Evolutionary conservation across 2,888 invertebrate genomes (phyloP), one percentile per base, ranked within the genome.

Genomic region (Spisula solida): DNA sequence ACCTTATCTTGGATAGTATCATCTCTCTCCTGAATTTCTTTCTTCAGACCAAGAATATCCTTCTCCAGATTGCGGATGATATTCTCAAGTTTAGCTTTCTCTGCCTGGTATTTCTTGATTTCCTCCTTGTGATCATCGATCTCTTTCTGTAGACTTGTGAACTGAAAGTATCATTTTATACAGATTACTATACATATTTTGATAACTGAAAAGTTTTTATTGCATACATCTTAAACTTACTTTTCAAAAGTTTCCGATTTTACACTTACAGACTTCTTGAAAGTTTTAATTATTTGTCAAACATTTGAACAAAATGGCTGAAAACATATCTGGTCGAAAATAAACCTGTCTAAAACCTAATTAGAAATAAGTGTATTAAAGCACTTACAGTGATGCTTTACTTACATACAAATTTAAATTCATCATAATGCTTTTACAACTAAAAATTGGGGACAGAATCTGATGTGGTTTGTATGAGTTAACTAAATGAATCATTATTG

Each of bases 1-100:
- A 96, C 97, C 95, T 98, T 98, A 82, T 98, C 98, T 94, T 98
- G 98, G 89, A 99, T 98, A 0, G 98, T 98, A 41, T 97, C 97
- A 95, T 99, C 98, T 91, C 98, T 97, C 96, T 99, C 98, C 6
- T 97, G 97, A 86, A 99, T 98, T 96, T 99, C 99, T 96, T 98
- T 98, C 95, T 98, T 98, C 88, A 98, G 97, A 95, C 98, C 98
- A 12, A 97, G 97, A 25, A 98, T 98, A 93, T 98, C 98, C 92
- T 98, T 98, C 95, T 98, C 98, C 87, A 98, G 97, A 48, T 97
- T 97, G 29, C 97, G 97, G 88, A 98, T 98, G 56, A 97, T 97
- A 94, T 97, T 97, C 97, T 97, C 98, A 93, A 98, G 97, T 95
- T 98, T 98, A 81, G 97, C 97, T 70, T 98, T 98, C 95, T 99